phyloP scores from a whole-genome alignment of 2,113 vertebrate genomes.

The Bungarus multicinctus region DNA sequence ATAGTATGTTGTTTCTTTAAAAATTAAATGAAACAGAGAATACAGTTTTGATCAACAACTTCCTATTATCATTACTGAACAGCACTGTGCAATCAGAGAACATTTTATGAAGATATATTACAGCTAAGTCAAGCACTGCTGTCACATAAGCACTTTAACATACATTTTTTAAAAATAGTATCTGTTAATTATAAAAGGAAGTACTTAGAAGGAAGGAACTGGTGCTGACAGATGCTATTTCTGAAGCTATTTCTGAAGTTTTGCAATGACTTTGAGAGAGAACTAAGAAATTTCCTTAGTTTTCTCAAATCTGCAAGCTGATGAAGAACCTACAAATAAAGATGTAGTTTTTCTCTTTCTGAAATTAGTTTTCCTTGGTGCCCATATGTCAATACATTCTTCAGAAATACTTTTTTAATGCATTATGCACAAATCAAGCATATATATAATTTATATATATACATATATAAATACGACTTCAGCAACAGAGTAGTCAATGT shows the following conservation, averaged over 20 bases:
- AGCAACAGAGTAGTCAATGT: too few species aligned
- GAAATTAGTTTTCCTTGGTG: neutral
- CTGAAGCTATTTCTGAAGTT: slow-evolving; percentile 21
- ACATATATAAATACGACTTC: too few species aligned
- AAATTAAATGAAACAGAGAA: slow-evolving; percentile 34
- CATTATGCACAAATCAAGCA: neutral
- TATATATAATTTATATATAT: too few species aligned
- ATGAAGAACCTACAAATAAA: neutral
- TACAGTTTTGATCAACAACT: slow-evolving; percentile 56
- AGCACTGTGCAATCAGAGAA: slow-evolving; percentile 44
- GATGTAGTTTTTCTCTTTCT: neutral
- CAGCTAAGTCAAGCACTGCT: slow-evolving; percentile 44
- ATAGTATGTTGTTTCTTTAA: slow-evolving; percentile 24
- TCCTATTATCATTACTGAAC: slow-evolving; percentile 58
- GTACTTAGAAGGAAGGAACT: slow-evolving; percentile 38
- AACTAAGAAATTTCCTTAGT: slow-evolving; percentile 2
- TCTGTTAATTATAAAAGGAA: slow-evolving; percentile 52
- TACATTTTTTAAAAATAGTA: slow-evolving; percentile 48
- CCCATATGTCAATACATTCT: neutral
- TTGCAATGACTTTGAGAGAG: neutral
- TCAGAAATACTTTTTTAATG: neutral
- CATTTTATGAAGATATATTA: slow-evolving; percentile 36
- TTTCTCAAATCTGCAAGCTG: slow-evolving; percentile 7
- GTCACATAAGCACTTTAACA: slow-evolving; percentile 33
- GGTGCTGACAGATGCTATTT: slow-evolving; percentile 32